Percentiles rank a stretch among this genome's conserved stretches.
Evolutionary conservation across 2,888 invertebrate species (phyloP).

Genomic region (Tachina grossa): DNA sequence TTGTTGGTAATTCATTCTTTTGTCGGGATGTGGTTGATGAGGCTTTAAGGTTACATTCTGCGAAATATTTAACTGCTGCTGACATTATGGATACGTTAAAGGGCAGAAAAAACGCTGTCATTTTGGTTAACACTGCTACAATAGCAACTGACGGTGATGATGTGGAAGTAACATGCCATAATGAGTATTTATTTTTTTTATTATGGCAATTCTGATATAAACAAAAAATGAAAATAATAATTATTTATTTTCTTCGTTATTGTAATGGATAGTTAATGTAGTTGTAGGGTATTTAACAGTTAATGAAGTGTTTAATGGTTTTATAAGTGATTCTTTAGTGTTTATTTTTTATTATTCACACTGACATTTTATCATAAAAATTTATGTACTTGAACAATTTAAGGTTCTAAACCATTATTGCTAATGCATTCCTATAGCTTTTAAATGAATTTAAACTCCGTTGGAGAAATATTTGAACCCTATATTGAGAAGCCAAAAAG

Average conservation of each 20-base stretch:
- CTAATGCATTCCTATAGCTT: not conserved
- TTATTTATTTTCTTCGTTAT: conserved; percentile 17
- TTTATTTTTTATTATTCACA: not conserved
- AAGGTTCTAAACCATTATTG: not conserved
- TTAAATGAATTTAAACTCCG: not conserved
- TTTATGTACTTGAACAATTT: conserved; percentile 43
- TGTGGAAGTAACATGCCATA: conserved; percentile 25
- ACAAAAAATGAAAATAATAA: not conserved
- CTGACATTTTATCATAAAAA: not conserved
- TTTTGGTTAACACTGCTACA: conserved; percentile 30
- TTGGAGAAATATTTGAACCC: conserved; percentile 2
- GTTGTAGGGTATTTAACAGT: conserved; percentile 51
- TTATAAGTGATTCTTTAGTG: conserved; percentile 52
- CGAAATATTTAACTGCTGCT: conserved; percentile 21
- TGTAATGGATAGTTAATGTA: conserved; percentile 26
- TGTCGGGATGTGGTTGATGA: conserved; percentile 27
- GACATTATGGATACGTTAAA: conserved; percentile 9
- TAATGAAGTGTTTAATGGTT: conserved; percentile 68
- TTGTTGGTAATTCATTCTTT: not conserved
- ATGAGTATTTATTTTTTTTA: conserved; percentile 17
- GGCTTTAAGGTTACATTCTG: conserved; percentile 15
- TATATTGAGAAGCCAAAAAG: not conserved
- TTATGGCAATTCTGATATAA: conserved; percentile 20
- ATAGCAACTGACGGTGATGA: conserved; percentile 17
- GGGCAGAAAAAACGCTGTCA: conserved; percentile 3